Evolutionary conservation across 2,888 invertebrate species (phyloP).

Genomic region (Tenthredo scrophulariae): DNA sequence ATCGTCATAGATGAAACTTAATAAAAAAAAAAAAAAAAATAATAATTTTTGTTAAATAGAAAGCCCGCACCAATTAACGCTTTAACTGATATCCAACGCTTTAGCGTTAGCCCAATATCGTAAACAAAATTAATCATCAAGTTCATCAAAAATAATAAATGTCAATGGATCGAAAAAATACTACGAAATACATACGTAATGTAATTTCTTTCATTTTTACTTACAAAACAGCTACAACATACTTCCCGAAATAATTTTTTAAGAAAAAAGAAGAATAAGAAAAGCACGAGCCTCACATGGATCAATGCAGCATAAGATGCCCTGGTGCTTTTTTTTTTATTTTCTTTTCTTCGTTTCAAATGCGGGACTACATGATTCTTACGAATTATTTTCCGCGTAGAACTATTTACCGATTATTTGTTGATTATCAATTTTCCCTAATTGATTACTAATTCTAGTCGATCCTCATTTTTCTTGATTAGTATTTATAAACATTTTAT

Average conservation of each 20-base stretch:
- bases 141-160: background rate
- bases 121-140: conserved; percentile 1
- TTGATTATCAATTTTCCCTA: background rate
- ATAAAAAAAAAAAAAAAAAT: background rate
- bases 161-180: background rate
- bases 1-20: background rate
- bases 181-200: background rate
- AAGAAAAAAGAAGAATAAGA: background rate
- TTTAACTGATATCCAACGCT: conserved; percentile 28
- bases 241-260: background rate
- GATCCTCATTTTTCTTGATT: conserved; percentile 25
- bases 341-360: background rate
- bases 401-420: background rate
- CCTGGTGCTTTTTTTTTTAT: background rate
- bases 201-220: background rate
- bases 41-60: background rate
- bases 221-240: background rate
- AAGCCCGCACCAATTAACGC: conserved; percentile 43
- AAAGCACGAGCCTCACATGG: background rate
- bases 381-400: background rate
- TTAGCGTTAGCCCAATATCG: background rate
- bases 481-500: conserved; percentile 56
- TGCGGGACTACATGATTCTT: background rate
- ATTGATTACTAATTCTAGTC: background rate
- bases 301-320: background rate